Evolutionary conservation across 2,888 invertebrate species (phyloP), one percentile per base, ranked within the genome.

Genomic region (Orthosia gothica): DNA sequence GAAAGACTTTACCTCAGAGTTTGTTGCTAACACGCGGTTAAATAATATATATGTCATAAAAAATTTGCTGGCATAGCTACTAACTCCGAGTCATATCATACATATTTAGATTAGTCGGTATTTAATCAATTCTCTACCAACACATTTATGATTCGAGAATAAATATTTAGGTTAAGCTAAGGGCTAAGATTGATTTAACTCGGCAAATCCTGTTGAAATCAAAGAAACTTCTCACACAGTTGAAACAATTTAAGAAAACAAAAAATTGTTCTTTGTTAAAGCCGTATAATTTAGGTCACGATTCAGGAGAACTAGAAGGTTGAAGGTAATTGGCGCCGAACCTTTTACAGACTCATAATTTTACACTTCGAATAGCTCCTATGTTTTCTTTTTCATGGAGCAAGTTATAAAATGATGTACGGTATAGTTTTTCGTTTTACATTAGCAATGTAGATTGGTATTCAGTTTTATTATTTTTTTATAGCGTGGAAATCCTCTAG

Each of bases 301-400:
- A 82, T 75, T 78, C 75, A 78, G 82, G 75, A 83, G 80, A 74
- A 78, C 81, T 80, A 82, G 80, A 79, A 79, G 70, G 65, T 70
- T 77, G 73, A 70, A 82, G 80, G 83, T 90, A 89, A 90, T 89
- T 89, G 87, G 86, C 85, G 75, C 47, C 84, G 73, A 64, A 69
- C 81, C 87, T 80, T 83, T 85, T 84, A 83, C 83, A 84, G 83
- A 45, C 79, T 82, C 85, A 89, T 90, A 89, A 88, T 84, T 89
- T 89, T 82, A 86, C 86, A 87, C 86, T 83, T 84, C 49, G 47
- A 82, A 63, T 70, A 63, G 73, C 15, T 26, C 40, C 47, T 70
- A 32, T 74, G 69, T 76, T 75, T 83, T 83, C 32, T 26, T 77
- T 67, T 40, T 3, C 11, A 45, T 13, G 85, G 81, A 40, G 3